Conservation (phyloP, 2,797 vertebrate species). For the Rhinoraja longicauda region DNA sequence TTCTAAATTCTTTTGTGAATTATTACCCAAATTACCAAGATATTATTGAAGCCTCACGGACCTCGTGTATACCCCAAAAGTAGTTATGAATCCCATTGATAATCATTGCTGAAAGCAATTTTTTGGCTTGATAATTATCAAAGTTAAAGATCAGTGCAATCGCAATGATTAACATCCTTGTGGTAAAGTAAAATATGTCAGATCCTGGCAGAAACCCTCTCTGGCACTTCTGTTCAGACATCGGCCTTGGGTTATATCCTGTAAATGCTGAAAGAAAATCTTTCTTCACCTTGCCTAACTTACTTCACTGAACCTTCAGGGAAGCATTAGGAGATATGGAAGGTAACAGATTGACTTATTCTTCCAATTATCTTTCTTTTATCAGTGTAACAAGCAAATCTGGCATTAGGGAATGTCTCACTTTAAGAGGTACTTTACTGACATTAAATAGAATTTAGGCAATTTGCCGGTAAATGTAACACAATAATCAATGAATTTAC, state of each 20-base stretch:
- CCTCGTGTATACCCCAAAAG: too few species aligned
- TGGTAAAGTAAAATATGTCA: not conserved
- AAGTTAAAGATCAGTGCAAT: not conserved
- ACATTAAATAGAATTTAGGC: not conserved
- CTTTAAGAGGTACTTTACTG: not conserved
- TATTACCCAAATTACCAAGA: too few species aligned
- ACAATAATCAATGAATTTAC: not conserved
- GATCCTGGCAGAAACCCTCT: not conserved
- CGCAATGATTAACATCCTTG: not conserved
- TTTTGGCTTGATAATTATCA: not conserved
- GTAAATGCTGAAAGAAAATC: not conserved
- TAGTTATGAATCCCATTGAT: too few species aligned
- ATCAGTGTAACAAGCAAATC: not conserved
- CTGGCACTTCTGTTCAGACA: not conserved
- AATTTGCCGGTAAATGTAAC: not conserved
- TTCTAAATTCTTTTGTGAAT: too few species aligned
- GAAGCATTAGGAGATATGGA: not conserved
- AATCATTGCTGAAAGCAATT: not conserved
- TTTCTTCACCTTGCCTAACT: not conserved
- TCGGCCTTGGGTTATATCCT: not conserved
- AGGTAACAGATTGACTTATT: not conserved
- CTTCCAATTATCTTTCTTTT: not conserved
- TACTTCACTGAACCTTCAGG: not conserved
- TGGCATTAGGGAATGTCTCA: not conserved
- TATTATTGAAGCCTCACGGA: too few species aligned